Evolutionary conservation across 1,140 invertebrate species (phyloP).

Genomic region (Conus betulinus): DNA sequence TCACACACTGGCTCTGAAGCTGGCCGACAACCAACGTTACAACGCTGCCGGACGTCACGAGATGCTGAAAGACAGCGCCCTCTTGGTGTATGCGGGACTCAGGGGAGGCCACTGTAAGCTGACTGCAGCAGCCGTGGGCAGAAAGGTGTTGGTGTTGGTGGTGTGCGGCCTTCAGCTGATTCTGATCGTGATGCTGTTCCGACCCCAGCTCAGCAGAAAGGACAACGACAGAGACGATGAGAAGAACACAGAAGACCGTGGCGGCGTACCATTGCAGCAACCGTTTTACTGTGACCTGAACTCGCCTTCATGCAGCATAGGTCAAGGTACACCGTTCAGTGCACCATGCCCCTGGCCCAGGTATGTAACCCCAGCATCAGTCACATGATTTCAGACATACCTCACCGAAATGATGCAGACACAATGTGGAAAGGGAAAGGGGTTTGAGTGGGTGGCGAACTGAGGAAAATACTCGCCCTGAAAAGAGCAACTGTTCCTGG

Average conservation of each 20-base stretch:
- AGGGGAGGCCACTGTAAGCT: slow-evolving; percentile 14
- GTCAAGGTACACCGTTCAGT: not conserved
- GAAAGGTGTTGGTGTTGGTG: slow-evolving; percentile 8
- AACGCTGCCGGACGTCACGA: not conserved
- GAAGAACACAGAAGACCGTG: not conserved
- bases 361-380: too few relatives aligned
- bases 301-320: not conserved
- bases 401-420: too few relatives aligned
- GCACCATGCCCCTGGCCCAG: not conserved
- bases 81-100: not conserved
- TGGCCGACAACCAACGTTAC: slow-evolving; percentile 16
- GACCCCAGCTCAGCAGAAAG: not conserved
- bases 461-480: too few relatives aligned
- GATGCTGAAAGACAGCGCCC: slow-evolving; percentile 4
- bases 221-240: not conserved
- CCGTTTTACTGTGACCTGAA: not conserved
- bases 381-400: too few relatives aligned
- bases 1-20: not conserved
- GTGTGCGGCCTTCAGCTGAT: not conserved
- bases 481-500: too few relatives aligned
- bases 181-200: not conserved
- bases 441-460: too few relatives aligned
- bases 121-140: not conserved
- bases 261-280: not conserved
- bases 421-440: too few relatives aligned